A percentile compares a stretch with the other conserved stretches of the same genome.
Evolutionary conservation across 2,113 vertebrate species (phyloP).

Genomic region (Elephantulus edwardii): DNA sequence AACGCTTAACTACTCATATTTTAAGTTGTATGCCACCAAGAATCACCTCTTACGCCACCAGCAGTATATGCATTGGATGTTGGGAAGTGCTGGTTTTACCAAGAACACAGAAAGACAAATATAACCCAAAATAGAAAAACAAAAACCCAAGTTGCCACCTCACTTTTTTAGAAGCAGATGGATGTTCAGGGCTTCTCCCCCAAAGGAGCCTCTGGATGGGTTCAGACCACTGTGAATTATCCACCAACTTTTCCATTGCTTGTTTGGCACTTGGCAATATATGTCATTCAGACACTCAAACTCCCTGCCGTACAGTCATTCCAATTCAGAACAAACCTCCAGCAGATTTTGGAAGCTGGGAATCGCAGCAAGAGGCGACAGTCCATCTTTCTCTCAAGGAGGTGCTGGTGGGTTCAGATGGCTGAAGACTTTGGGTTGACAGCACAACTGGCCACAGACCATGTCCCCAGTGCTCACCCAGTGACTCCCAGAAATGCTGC

Average conservation of each 20-base stretch:
- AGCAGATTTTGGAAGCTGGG: too few relatives aligned
- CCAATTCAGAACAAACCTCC: too few relatives aligned
- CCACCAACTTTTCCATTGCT: neutral
- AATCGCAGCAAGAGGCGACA: too few relatives aligned
- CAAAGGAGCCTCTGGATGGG: neutral
- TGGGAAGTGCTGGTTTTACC: neutral
- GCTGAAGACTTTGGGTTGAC: too few relatives aligned
- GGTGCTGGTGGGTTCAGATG: too few relatives aligned
- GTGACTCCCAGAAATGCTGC: neutral
- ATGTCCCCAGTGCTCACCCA: too few relatives aligned
- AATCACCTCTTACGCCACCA: neutral
- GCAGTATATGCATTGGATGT: fast-evolving
- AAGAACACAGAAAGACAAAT: neutral
- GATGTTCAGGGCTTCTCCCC: neutral
- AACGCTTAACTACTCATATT: neutral
- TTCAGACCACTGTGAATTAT: neutral
- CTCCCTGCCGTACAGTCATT: too few relatives aligned
- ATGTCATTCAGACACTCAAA: too few relatives aligned
- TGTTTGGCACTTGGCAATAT: neutral
- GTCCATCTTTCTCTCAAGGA: too few relatives aligned
- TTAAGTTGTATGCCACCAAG: neutral
- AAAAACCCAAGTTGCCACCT: neutral
- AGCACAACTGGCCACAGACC: too few relatives aligned
- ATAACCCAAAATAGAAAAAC: neutral
- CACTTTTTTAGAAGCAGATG: neutral